Evolutionary conservation across 2,113 vertebrate genomes (phyloP), one percentile per base, ranked within the genome.

Genomic region (Epinephelus lanceolatus): DNA sequence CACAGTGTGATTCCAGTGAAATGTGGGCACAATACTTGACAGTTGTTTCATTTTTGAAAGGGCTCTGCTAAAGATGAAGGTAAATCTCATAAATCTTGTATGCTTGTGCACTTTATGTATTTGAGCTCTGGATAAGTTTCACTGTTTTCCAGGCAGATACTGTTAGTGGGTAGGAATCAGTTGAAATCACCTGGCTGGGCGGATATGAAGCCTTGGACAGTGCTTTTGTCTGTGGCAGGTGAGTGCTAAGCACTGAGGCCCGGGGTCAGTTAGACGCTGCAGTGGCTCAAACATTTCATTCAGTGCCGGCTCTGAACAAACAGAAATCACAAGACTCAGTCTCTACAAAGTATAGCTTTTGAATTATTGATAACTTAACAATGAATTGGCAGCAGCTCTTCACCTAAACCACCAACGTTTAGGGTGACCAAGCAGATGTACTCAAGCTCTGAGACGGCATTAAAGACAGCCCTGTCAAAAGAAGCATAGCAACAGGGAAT

Each of bases 401-500:
- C 95, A 99, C 98, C 97, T 85, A 97, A 85, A 63, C 33, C 42
- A 42, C 89, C 74, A 40, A 89, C 78, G 27, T 91, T 27, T 3
- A 96, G 96, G 65, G 94, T 77, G 68, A 97, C 72, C 71, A 99
- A 95, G 79, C 96, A 96, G 90, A 99, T 80, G 80, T 96, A 94
- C 23, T 98, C 94, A 21, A 99, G 92, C 56, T 98, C 97, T 73
- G 95, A 84, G 7, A 97, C 73, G 0, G 93, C 92, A 55, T 92
- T 94, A 87, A 98, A 99, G 65, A 95, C 96, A 0, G 92, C 94
- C 89, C 98, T 99, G 87, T 5, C 63, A 23, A 78, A 83, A 57
- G 2, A 80, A 12, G 12, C 4, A 65, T 0, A 37, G 77, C 7
- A 67, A 51, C 1, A 25, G 21, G n/a, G 15, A 17, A n/a, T 27